Evolutionary conservation across 2,888 invertebrate genomes (phyloP), one percentile per base, ranked within the genome.

Genomic region (Chydorus sphaericus): DNA sequence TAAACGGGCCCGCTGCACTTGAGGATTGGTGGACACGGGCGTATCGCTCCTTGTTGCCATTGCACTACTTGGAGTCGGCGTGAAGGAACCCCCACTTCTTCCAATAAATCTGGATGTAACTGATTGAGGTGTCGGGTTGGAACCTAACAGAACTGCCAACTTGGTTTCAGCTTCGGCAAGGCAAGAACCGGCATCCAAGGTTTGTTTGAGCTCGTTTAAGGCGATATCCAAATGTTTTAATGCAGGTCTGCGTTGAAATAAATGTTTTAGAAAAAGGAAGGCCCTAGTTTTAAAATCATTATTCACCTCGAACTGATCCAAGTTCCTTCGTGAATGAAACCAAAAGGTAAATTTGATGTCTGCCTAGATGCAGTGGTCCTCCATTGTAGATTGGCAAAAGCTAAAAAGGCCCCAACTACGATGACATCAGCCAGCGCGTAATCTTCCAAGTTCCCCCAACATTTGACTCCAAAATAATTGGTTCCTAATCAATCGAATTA

Each of bases 351-450:
- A n/a, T 36, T 31, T 4, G 52, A 31, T 8, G 23, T 14, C 36
- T 23, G 11, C 44, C 26, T 44, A 23, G 11, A 37, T 1, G 18
- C 30, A 11, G 11, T 49, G 10, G 31, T 18, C 60, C 78, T 69
- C 70, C 77, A 77, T 66, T 80, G 75, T 55, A 85, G 73, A 75
- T 85, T 85, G 16, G 73, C 72, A 62, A 78, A 76, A 1, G 75
- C 73, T 1, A 83, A 67, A 7, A 77, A 63, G 58, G 78, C 74
- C 1, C 80, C 79, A 0, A 71, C 71, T 31, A 75, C 73, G 5
- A 83, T 63, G 20, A 78, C 68, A 59, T 80, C 80, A 60, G 74
- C 66, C 54, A 71, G 71, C 31, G 77, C 72, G 58, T 63, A 64
- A 26, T 63, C 62, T 66, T 68, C 65, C 6, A 68, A 38, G 51